Evolutionary conservation across 1,140 invertebrate species (phyloP).

Genomic region (Drosophila mayri): DNA sequence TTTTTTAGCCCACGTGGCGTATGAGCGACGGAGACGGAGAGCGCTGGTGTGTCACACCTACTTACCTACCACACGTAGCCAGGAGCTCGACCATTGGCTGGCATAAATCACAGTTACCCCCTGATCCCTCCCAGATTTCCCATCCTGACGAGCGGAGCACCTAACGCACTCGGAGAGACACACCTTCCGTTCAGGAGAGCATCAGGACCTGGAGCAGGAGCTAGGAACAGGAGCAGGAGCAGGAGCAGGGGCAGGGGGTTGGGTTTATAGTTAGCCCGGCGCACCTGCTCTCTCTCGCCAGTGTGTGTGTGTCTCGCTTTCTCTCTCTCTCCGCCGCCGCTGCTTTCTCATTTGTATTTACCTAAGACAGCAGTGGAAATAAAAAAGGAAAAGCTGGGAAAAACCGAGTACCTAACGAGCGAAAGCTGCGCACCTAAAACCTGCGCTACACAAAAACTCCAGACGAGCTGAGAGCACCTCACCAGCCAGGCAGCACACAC

Average conservation of each 20-base stretch:
- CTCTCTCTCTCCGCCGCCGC: constrained; percentile 40
- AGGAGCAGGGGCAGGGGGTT: constrained; percentile 3
- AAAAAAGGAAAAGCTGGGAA: constrained; percentile 44
- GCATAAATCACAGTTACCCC: constrained; percentile 79
- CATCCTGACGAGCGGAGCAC: constrained; percentile 52
- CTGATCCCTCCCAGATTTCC: constrained; percentile 8
- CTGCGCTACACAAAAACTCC: constrained; percentile 74
- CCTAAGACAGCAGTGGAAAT: constrained; percentile 70
- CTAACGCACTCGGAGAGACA: constrained; percentile 69
- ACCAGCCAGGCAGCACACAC: constrained; percentile 22
- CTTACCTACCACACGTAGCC: constrained; percentile 56
- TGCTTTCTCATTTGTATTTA: constrained; percentile 82
- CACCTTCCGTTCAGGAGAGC: constrained; percentile 64
- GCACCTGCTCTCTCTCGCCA: constrained; percentile 65
- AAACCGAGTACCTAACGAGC: constrained; percentile 71
- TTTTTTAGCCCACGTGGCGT: constrained; percentile 76
- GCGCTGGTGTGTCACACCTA: constrained; percentile 82
- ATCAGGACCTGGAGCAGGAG: not conserved
- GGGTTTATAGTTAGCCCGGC: constrained; percentile 39
- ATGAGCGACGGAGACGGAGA: constrained; percentile 57
- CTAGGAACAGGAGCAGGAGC: not conserved
- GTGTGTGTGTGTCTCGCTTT: constrained; percentile 19
- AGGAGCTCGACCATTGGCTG: constrained; percentile 84
- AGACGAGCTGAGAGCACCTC: constrained; percentile 65
- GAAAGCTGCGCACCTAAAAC: constrained; percentile 70